These are phyloP conservation scores for Hystrix cristata DNA, from an alignment of 2,113 vertebrate species.

Conservation along the genomic window DNA sequence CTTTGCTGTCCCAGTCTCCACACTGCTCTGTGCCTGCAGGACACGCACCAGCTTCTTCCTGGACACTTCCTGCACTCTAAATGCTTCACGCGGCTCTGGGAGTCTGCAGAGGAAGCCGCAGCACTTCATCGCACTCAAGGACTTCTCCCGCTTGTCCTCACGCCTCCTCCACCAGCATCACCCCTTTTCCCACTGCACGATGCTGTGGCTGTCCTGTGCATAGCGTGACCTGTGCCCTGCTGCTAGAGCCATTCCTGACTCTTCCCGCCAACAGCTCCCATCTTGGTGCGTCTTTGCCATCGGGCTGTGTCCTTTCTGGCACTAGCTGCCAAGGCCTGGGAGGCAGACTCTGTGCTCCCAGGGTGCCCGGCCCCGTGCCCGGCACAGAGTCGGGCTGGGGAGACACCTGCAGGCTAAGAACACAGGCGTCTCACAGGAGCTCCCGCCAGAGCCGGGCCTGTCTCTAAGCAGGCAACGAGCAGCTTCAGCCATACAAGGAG, in stretches of 20 bases:
- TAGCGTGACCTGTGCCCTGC: not conserved
- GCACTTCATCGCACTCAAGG: not conserved
- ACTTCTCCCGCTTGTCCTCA: not conserved
- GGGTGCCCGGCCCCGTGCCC: rapidly evolving
- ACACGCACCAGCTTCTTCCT: not conserved
- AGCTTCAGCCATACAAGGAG: not conserved
- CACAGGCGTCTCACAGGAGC: not conserved
- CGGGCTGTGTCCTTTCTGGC: not conserved
- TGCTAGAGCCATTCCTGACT: not conserved
- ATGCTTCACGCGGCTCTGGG: not conserved
- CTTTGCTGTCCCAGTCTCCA: not conserved
- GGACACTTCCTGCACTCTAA: not conserved
- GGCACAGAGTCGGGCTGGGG: not conserved
- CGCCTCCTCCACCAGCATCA: not conserved
- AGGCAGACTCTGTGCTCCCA: not conserved
- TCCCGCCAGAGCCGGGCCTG: not conserved
- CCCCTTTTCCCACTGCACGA: not conserved
- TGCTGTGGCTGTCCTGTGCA: not conserved
- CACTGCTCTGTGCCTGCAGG: not conserved
- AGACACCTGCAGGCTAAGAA: not conserved
- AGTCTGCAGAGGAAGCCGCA: not conserved
- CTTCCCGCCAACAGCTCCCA: no score
- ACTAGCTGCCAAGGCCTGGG: not conserved
- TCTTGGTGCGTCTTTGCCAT: not conserved
- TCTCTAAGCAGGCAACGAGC: not conserved